Percentiles rank a stretch among this genome's conserved stretches.
These are phyloP conservation scores for Macropus fuliginosus DNA, from an alignment of 2,797 vertebrate genomes.

Conservation along the genomic window DNA sequence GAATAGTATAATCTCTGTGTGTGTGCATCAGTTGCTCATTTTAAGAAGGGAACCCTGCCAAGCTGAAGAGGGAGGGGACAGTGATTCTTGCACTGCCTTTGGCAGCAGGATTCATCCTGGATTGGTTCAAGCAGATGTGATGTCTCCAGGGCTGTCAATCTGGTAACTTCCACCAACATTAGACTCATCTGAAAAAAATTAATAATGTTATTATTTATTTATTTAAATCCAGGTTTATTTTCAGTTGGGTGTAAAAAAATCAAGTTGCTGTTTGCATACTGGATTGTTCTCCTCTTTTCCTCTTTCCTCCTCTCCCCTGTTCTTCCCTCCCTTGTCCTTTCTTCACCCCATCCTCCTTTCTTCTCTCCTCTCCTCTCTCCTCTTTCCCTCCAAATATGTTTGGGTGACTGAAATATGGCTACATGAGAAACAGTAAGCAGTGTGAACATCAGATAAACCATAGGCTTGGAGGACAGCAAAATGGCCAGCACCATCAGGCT, in stretches of 20 bases:
- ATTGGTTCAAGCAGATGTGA: slow-evolving; percentile 8
- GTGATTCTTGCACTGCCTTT: not conserved
- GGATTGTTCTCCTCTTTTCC: not conserved
- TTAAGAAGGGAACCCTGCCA: not conserved
- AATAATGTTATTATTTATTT: too few relatives aligned
- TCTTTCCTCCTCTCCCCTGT: not conserved
- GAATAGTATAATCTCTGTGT: not conserved
- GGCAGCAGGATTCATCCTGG: not conserved
- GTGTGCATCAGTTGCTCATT: not conserved
- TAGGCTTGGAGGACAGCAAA: not conserved
- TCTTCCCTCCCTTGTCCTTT: too few relatives aligned
- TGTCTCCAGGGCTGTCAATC: slow-evolving; percentile 4
- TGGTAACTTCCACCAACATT: slow-evolving; percentile 40
- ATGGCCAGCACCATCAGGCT: not conserved
- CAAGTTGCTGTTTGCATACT: slow-evolving; percentile 27
- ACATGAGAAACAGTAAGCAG: not conserved
- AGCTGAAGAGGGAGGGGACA: not conserved
- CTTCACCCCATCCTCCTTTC: not conserved
- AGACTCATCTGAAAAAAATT: slow-evolving; percentile 31
- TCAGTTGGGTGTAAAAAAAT: slow-evolving; percentile 54
- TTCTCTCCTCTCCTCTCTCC: not conserved
- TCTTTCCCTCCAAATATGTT: not conserved
- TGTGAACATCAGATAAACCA: not conserved
- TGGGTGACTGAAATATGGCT: slow-evolving; percentile 42
- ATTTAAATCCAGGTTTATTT: slow-evolving; percentile 15